phyloP scores from a whole-genome alignment of 2,797 vertebrate species.

The Champsocephalus esox region DNA sequence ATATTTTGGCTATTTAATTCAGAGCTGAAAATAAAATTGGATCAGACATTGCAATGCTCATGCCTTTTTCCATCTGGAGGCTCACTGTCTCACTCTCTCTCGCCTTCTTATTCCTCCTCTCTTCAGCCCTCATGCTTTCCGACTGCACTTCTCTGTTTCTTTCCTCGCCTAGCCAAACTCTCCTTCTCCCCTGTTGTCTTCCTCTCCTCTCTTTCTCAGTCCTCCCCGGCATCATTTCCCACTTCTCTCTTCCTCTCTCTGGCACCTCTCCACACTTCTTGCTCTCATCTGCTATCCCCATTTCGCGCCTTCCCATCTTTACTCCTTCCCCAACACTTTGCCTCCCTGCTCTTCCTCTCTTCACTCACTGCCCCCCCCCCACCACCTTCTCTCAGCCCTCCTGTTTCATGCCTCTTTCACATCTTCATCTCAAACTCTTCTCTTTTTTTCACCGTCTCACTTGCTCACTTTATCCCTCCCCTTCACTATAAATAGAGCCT shows the following conservation, averaged over 20 bases:
- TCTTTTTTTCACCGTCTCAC: conserved; percentile 25
- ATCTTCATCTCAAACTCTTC: conserved; percentile 42
- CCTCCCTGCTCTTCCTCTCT: conserved; percentile 40
- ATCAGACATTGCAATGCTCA: conserved; percentile 69
- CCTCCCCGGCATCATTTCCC: conserved; percentile 22
- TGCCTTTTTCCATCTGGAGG: conserved; percentile 77
- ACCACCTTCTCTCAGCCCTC: conserved; percentile 14
- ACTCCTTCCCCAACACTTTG: conserved; percentile 39
- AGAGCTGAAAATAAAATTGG: conserved; percentile 75
- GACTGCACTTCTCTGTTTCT: conserved; percentile 31
- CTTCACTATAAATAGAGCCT: conserved; percentile 75
- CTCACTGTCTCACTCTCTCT: conserved; percentile 54
- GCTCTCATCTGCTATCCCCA: conserved; percentile 52
- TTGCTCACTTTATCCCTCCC: conserved; percentile 34
- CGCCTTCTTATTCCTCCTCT: conserved; percentile 55
- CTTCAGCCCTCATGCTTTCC: conserved; percentile 43
- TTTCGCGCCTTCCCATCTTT: conserved; percentile 46
- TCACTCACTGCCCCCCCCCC: conserved; percentile 6
- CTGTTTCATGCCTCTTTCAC: conserved; percentile 29
- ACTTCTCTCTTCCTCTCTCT: conserved; percentile 29
- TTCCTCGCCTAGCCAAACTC: conserved; percentile 39
- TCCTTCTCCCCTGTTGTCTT: conserved; percentile 38
- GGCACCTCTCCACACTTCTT: conserved; percentile 49
- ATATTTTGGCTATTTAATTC: conserved; percentile 72
- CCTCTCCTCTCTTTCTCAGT: conserved; percentile 36